Conservation (phyloP, 2,113 vertebrate genomes). For the Nettapus auritus region DNA sequence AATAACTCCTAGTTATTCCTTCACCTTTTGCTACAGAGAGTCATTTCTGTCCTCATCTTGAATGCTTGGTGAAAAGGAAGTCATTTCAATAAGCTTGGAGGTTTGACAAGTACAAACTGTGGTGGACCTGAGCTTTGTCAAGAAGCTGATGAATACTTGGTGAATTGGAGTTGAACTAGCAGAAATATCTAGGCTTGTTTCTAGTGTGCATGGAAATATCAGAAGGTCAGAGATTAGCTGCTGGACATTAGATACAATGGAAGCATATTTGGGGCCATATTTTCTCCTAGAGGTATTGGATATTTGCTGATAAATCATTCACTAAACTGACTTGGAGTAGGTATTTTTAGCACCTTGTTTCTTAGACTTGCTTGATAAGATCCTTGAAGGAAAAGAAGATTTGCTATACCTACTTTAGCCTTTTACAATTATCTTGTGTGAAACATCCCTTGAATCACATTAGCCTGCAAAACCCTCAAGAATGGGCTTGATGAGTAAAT, state of each 20-base stretch:
- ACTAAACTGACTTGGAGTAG: not conserved
- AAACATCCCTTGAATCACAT: not conserved
- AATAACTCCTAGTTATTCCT: not conserved
- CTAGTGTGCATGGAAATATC: not conserved
- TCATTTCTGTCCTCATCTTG: not conserved
- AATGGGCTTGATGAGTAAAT: not conserved
- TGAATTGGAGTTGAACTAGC: not conserved
- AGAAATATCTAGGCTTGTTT: not conserved
- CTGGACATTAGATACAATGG: not conserved
- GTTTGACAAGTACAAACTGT: not conserved
- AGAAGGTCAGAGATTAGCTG: not conserved
- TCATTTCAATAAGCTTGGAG: not conserved
- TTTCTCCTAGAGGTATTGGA: not conserved
- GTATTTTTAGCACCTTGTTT: not conserved
- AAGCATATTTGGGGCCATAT: not conserved
- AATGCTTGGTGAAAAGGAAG: not conserved
- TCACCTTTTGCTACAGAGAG: not conserved
- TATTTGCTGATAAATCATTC: not conserved
- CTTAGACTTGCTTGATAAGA: not conserved
- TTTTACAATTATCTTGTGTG: not conserved
- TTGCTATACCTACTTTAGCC: not conserved
- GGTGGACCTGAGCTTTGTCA: not conserved
- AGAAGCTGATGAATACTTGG: not conserved
- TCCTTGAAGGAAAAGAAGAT: not conserved
- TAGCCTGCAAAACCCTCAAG: not conserved